Evolutionary conservation across 2,113 vertebrate genomes (phyloP), one percentile per base, ranked within the genome.

Genomic region (Stigmatopora nigra): DNA sequence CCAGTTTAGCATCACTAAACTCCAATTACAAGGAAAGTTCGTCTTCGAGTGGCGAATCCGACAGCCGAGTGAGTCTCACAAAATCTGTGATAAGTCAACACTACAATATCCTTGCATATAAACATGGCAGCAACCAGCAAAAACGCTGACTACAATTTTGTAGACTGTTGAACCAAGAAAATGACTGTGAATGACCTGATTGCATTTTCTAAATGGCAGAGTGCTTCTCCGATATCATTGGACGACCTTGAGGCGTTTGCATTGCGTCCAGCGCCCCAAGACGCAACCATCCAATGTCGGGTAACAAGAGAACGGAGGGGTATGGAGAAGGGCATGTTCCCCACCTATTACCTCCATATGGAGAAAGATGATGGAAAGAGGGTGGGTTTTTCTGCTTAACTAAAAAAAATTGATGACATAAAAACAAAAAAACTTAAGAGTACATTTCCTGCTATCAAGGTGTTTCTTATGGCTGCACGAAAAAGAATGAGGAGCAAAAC

Each of bases 401-500:
- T 46, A 46, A 14, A 12, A 46, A 12, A 4, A 14, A 46, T 13
- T 12, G 12, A 14, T 13, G 11, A 14, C 45, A 3, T 46, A 10
- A 46, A 46, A 41, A 15, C 12, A 16, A 4, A 14, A 47, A 4
- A 41, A 41, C 7, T 7, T 4, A 10, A 41, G 4, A 41, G 38
- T 41, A 41, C 5, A 41, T 41, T 41, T 41, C 38, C 38, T 41
- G 38, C 38, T 4, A 8, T 41, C 12, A 63, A 93, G 94, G 87
- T 91, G 14, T 94, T 95, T 83, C 87, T 96, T 15, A 91, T 95
- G 89, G 92, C 93, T 4, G 93, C 91, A 22, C 89, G 93, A 22
- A 96, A 94, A 75, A 89, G 94, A 60, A 95, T 93, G 73, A 92
- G 89, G 67, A 92, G 92, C 78, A 95, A 90, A 86, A 94, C 94